Conservation (phyloP, 1,140 invertebrate species). For the Pissodes strobi region DNA sequence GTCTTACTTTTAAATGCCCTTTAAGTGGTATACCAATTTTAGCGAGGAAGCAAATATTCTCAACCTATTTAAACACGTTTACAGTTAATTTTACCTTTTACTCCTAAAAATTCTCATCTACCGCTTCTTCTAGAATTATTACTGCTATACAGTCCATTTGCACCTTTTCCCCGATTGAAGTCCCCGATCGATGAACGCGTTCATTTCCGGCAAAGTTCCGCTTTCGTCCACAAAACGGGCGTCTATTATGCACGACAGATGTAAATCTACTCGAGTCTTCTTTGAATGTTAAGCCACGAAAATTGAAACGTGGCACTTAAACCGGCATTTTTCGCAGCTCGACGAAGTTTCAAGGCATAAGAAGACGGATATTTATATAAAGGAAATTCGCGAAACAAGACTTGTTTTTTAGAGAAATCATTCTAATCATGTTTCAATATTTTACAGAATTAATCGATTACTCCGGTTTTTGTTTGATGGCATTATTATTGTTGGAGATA, state of each 20-base stretch:
- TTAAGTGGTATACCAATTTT: too few species aligned
- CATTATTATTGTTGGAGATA: not conserved
- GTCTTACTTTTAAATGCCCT: too few species aligned
- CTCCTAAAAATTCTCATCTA: too few species aligned
- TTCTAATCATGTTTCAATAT: not conserved
- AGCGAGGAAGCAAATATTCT: too few species aligned
- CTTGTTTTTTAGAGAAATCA: not conserved
- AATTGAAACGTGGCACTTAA: constrained; percentile 18
- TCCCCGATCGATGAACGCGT: constrained; percentile 29
- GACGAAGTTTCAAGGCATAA: too few species aligned
- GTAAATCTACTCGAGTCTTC: constrained; percentile 25
- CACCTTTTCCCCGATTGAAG: constrained; percentile 30
- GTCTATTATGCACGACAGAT: constrained; percentile 26
- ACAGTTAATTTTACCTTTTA: too few species aligned
- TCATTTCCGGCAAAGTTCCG: constrained; percentile 31
- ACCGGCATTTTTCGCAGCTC: not conserved
- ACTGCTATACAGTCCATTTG: constrained; percentile 16
- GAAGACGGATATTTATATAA: too few species aligned
- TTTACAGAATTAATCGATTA: not conserved
- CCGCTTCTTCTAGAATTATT: constrained; percentile 4
- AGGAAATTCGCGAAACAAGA: not conserved
- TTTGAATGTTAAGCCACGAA: constrained; percentile 17
- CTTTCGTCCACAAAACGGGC: not conserved
- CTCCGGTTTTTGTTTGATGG: not conserved
- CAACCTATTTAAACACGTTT: too few species aligned